Percentiles rank a stretch among this genome's conserved stretches.
phyloP scores from a whole-genome alignment of 1,140 invertebrate genomes.

The Euglossa dilemma region DNA sequence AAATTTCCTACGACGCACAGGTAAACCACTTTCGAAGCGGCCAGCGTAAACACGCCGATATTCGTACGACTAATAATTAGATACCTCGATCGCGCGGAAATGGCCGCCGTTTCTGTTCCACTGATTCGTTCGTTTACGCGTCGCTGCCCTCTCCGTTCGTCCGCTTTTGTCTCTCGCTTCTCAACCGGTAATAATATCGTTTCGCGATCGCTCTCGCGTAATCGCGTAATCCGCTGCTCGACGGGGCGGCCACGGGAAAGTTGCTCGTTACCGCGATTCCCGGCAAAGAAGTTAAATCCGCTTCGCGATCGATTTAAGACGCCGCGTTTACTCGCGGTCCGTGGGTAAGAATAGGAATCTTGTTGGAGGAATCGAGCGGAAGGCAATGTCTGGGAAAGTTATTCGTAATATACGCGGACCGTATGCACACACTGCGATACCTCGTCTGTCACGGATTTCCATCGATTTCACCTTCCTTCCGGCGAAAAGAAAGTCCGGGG shows the following conservation, averaged over 20 bases:
- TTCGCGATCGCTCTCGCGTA: conserved; percentile 3
- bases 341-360: background rate
- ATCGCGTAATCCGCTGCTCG: background rate
- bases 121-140: background rate
- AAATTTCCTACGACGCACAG: conserved; percentile 14
- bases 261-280: background rate
- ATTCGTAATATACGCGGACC: background rate
- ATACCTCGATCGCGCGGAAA: conserved; percentile 11
- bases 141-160: background rate
- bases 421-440: background rate
- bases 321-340: background rate
- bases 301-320: conserved; percentile 13
- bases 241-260: background rate
- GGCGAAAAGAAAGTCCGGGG: too few species aligned
- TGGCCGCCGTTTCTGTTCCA: background rate
- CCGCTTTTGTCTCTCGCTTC: background rate
- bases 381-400: background rate
- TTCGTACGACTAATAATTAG: conserved; percentile 37
- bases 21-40: conserved; percentile 6
- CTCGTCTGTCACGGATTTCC: background rate
- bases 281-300: conserved; percentile 25
- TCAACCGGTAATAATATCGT: background rate
- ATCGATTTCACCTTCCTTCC: too few species aligned
- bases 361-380: background rate
- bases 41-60: conserved; percentile 15